These are phyloP conservation scores for Drosophila teissieri DNA, from an alignment of 1,140 invertebrate genomes.

Conservation along the genomic window DNA sequence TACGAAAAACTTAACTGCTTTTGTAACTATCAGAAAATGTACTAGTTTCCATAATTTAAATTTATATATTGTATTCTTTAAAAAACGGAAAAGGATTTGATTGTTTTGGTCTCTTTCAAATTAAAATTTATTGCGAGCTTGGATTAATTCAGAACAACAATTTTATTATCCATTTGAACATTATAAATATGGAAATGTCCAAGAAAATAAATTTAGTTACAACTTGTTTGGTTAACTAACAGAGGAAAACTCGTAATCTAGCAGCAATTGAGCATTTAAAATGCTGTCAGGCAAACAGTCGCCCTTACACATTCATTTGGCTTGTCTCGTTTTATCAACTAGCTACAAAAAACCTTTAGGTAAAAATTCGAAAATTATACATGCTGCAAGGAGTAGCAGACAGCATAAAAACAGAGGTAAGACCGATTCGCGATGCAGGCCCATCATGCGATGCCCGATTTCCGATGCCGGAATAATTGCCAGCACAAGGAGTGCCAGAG, in stretches of 20 bases:
- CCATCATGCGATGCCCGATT: constrained; percentile 77
- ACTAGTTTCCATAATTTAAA: too few relatives aligned
- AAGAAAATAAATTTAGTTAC: too few relatives aligned
- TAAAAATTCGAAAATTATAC: constrained; percentile 23
- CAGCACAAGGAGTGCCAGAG: constrained; percentile 78
- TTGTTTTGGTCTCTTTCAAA: neutral
- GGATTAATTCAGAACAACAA: too few relatives aligned
- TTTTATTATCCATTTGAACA: too few relatives aligned
- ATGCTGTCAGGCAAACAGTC: neutral
- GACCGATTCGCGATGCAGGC: constrained; percentile 62
- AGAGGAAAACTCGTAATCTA: neutral
- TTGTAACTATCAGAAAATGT: too few relatives aligned
- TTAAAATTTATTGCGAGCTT: too few relatives aligned
- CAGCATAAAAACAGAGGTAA: constrained; percentile 1
- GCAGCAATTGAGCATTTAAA: neutral
- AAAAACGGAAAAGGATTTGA: too few relatives aligned
- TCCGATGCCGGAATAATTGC: constrained; percentile 75
- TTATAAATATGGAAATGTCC: too few relatives aligned
- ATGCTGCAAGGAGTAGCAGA: neutral
- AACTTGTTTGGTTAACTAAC: neutral
- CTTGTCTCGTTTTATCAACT: constrained; percentile 30
- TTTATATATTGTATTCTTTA: too few relatives aligned
- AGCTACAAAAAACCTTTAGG: constrained; percentile 16
- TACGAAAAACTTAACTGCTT: too few relatives aligned
- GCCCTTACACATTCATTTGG: constrained; percentile 32